A percentile compares a stretch with the other conserved stretches of the same genome.
phyloP scores from a whole-genome alignment of 2,888 invertebrate genomes.

The Polyommatus icarus region DNA sequence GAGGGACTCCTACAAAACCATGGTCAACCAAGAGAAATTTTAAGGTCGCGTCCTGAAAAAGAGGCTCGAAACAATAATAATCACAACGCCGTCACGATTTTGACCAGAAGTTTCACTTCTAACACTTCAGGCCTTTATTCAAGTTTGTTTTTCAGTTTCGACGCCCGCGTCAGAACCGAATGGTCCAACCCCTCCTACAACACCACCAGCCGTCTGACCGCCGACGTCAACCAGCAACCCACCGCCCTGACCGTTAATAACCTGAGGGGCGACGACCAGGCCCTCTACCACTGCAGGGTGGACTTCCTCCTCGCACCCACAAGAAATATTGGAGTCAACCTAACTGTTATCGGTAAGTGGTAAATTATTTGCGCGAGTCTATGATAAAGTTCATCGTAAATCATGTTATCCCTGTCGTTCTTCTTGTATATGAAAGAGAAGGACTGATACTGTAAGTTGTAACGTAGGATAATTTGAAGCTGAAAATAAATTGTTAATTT shows the following conservation, averaged over 20 bases:
- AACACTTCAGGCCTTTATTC: not conserved
- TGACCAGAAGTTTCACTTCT: too few species aligned
- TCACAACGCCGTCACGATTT: too few species aligned
- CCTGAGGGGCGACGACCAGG: conserved; percentile 67
- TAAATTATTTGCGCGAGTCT: not conserved
- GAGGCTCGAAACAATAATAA: too few species aligned
- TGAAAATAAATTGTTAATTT: not conserved
- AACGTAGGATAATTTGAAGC: too few species aligned
- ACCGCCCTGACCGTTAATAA: conserved; percentile 57
- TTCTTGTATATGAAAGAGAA: too few species aligned
- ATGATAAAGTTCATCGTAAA: too few species aligned
- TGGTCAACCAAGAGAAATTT: too few species aligned
- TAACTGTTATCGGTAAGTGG: conserved; percentile 62
- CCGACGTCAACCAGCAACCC: conserved; percentile 56
- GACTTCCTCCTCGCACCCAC: conserved; percentile 81
- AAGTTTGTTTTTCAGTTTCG: conserved; percentile 57
- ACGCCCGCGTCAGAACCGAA: conserved; percentile 60
- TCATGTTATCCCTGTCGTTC: too few species aligned
- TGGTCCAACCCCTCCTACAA: conserved; percentile 69
- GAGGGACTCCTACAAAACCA: too few species aligned
- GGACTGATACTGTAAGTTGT: too few species aligned
- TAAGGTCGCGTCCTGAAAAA: too few species aligned
- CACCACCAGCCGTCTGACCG: conserved; percentile 55
- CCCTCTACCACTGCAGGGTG: conserved; percentile 80
- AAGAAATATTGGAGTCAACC: conserved; percentile 77